A percentile compares a stretch with the other conserved stretches of the same genome.
Conservation (phyloP, 2,113 vertebrate species). For the Vulpes lagopus region DNA sequence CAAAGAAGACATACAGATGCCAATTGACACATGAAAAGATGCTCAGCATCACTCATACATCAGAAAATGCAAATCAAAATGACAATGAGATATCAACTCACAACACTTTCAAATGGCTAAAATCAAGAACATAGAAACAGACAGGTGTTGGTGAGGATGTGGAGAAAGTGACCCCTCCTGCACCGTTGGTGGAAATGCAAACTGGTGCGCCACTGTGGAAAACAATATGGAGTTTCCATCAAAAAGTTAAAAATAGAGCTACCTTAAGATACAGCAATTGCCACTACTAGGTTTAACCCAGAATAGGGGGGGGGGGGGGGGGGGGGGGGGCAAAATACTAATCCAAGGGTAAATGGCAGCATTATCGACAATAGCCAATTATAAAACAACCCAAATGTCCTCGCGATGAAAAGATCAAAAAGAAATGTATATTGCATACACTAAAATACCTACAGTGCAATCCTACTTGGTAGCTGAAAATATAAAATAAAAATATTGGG, state of each 20-base stretch:
- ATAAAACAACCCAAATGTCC: too few species aligned
- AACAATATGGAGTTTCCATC: background rate
- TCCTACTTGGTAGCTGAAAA: background rate
- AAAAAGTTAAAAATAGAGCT: too few species aligned
- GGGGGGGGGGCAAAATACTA: too few species aligned
- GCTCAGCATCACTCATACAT: background rate
- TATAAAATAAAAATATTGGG: background rate
- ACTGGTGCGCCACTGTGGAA: background rate
- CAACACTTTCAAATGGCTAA: background rate
- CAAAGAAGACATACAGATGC: background rate
- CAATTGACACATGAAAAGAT: background rate
- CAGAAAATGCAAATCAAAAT: background rate
- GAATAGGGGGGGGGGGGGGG: too few species aligned
- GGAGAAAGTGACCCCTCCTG: background rate
- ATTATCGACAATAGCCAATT: background rate
- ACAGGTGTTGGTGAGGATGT: background rate
- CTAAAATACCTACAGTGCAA: background rate
- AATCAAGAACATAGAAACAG: background rate
- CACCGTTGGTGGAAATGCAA: background rate
- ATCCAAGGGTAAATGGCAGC: background rate
- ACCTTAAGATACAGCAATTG: background rate
- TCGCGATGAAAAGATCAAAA: too few species aligned
- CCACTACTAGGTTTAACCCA: background rate
- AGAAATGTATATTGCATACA: background rate
- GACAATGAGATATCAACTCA: background rate